Evolutionary conservation across 2,797 vertebrate species (phyloP).

Genomic region (Balearica regulorum): DNA sequence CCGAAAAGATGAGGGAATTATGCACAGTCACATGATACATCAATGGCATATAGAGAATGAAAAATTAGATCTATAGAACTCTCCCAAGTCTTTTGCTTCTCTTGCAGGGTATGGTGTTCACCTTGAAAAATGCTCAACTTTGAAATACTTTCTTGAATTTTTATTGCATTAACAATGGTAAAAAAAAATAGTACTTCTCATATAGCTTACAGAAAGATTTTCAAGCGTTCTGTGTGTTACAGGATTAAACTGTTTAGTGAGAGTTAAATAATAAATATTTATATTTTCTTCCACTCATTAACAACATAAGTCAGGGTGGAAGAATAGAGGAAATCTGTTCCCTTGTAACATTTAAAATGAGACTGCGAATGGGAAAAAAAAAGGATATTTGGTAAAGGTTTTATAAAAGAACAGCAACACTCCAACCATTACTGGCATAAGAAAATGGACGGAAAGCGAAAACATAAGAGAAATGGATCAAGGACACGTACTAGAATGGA

Average conservation of each 20-base stretch:
- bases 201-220: background rate
- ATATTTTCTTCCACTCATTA: background rate
- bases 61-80: background rate
- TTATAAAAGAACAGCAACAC: background rate
- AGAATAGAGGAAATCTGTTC: background rate
- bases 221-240: background rate
- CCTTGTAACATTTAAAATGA: background rate
- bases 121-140: background rate
- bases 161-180: background rate
- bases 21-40: background rate
- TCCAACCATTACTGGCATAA: background rate
- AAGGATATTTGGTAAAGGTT: background rate
- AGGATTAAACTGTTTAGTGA: background rate
- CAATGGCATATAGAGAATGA: background rate
- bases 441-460: background rate
- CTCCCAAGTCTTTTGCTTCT: background rate
- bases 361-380: background rate
- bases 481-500: background rate
- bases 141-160: background rate
- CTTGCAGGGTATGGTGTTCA: background rate
- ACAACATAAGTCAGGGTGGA: background rate
- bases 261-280: background rate
- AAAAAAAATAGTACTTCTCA: background rate
- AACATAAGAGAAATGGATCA: background rate
- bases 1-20: background rate